These are phyloP conservation scores for Drosophila ambigua DNA, from an alignment of 1,140 invertebrate species.

Conservation along the genomic window DNA sequence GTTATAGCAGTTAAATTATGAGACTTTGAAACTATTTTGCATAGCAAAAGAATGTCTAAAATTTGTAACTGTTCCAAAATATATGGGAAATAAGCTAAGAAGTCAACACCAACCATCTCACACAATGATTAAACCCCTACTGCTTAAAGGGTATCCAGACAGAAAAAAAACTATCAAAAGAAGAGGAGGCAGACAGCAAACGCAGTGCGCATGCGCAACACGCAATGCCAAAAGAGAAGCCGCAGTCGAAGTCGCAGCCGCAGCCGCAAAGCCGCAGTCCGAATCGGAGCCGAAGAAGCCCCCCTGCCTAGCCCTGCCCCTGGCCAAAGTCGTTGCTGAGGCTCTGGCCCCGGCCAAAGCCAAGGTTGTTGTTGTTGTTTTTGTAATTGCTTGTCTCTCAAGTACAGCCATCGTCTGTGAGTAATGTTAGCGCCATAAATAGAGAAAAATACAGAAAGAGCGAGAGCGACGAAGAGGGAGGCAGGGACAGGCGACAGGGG, in stretches of 20 bases:
- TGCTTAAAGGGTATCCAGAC: too few species aligned
- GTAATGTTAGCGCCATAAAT: conserved; percentile 64
- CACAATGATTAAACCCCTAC: too few species aligned
- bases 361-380: conserved; percentile 58
- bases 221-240: conserved; percentile 52
- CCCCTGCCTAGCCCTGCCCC: too few species aligned
- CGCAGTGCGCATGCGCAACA: conserved; percentile 52
- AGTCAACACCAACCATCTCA: too few species aligned
- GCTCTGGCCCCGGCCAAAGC: conserved; percentile 29
- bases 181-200: conserved; percentile 5
- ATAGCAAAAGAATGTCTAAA: too few species aligned
- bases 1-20: too few species aligned
- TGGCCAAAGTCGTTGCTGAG: too few species aligned
- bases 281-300: not conserved
- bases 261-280: conserved; percentile 6
- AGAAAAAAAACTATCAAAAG: too few species aligned
- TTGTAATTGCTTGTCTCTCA: conserved; percentile 54
- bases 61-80: too few species aligned
- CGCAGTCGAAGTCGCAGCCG: conserved; percentile 18
- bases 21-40: too few species aligned
- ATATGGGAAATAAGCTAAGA: too few species aligned
- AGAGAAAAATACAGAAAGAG: conserved; percentile 26
- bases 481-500: not conserved
- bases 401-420: conserved; percentile 49
- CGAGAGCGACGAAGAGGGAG: not conserved